Evolutionary conservation across 2,888 invertebrate species (phyloP).

Genomic region (Dioctria linearis): DNA sequence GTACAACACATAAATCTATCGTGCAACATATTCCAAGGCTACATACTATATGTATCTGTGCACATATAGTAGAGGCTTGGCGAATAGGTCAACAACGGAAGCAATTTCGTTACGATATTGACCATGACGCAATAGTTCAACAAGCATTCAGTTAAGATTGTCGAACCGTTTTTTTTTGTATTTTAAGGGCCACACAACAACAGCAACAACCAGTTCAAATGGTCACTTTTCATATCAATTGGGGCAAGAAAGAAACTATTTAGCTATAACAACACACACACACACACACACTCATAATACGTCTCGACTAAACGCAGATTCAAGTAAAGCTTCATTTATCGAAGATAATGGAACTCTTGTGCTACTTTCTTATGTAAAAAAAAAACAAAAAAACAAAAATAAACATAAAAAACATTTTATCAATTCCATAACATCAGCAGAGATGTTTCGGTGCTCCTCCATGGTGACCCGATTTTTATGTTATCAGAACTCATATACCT

Average conservation of each 20-base stretch:
- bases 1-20: background rate
- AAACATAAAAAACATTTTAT: background rate
- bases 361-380: background rate
- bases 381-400: too few relatives aligned
- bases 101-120: conserved; percentile 16
- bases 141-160: background rate
- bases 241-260: background rate
- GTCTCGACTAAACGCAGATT: background rate
- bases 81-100: conserved; percentile 7
- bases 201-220: background rate
- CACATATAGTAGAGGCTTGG: background rate
- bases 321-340: background rate
- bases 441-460: background rate
- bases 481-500: background rate
- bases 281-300: background rate
- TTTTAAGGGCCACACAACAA: background rate
- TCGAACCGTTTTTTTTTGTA: background rate
- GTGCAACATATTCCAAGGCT: background rate
- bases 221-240: conserved; percentile 1
- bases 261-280: background rate
- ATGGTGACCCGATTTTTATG: background rate
- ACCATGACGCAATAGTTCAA: conserved; percentile 11
- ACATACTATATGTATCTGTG: background rate
- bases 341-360: background rate
- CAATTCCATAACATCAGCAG: background rate